Conservation (phyloP, 2,113 vertebrate genomes). For the Tragelaphus buxtoni region DNA sequence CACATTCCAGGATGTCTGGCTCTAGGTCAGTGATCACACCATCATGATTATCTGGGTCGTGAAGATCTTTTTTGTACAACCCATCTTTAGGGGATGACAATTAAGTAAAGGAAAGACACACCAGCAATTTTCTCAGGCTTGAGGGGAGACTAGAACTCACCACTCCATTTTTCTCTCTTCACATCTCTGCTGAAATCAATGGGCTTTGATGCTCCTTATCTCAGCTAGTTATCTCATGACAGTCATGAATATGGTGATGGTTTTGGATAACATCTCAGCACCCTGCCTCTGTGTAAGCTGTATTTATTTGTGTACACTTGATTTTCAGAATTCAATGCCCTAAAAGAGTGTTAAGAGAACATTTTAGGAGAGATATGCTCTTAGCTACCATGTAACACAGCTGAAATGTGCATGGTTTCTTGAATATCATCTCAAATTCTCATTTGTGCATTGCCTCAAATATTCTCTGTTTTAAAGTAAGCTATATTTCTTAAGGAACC, state of each 20-base stretch:
- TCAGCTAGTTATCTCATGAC: neutral
- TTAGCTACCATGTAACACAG: neutral
- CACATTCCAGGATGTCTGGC: too few species aligned
- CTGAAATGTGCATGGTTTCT: neutral
- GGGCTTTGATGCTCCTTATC: neutral
- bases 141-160: neutral
- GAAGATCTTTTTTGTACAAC: too few species aligned
- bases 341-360: neutral
- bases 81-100: neutral
- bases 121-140: neutral
- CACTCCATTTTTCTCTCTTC: neutral
- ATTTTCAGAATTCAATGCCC: neutral
- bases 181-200: neutral
- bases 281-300: neutral
- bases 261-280: neutral
- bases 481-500: slow-evolving; percentile 1
- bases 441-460: neutral
- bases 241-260: neutral
- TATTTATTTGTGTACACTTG: neutral
- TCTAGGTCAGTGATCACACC: too few species aligned
- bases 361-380: neutral
- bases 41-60: too few species aligned
- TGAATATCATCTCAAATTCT: neutral
- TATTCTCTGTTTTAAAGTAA: slow-evolving; percentile 32
- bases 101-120: neutral